Evolutionary conservation across 1,140 invertebrate species (phyloP).

Genomic region (Lucilia cuprina): DNA sequence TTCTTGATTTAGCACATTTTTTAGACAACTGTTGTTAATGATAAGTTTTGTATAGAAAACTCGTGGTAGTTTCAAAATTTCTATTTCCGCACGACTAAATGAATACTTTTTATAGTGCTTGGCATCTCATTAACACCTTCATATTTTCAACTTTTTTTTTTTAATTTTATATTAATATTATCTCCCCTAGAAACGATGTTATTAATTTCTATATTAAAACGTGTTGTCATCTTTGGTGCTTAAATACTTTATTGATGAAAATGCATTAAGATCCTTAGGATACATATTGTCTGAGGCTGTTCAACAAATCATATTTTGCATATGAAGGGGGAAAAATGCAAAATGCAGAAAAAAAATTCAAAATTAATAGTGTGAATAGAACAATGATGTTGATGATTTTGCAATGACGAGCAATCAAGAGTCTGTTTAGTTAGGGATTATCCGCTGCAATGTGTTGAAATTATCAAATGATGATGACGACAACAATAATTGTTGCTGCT

Average conservation of each 20-base stretch:
- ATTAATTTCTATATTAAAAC: neutral
- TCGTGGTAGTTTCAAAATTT: too few relatives aligned
- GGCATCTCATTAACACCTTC: too few relatives aligned
- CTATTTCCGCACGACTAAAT: too few relatives aligned
- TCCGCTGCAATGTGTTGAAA: slow-evolving; percentile 28
- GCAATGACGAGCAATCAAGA: slow-evolving; percentile 13
- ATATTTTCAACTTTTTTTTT: too few relatives aligned
- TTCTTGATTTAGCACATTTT: too few relatives aligned
- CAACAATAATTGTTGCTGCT: neutral
- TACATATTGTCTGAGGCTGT: neutral
- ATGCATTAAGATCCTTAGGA: neutral
- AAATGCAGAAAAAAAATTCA: neutral
- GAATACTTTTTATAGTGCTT: too few relatives aligned
- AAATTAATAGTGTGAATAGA: neutral
- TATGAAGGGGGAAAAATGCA: neutral
- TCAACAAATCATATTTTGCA: neutral
- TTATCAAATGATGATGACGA: slow-evolving; percentile 5
- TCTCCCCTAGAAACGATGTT: neutral
- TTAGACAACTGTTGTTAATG: too few relatives aligned
- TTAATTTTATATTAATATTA: too few relatives aligned
- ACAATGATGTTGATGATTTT: neutral
- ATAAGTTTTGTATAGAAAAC: too few relatives aligned
- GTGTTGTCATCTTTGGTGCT: neutral
- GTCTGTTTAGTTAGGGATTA: slow-evolving; percentile 26
- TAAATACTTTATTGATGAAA: neutral